Conservation (phyloP, 2,797 vertebrate genomes). For the Gadopsis marmoratus region DNA sequence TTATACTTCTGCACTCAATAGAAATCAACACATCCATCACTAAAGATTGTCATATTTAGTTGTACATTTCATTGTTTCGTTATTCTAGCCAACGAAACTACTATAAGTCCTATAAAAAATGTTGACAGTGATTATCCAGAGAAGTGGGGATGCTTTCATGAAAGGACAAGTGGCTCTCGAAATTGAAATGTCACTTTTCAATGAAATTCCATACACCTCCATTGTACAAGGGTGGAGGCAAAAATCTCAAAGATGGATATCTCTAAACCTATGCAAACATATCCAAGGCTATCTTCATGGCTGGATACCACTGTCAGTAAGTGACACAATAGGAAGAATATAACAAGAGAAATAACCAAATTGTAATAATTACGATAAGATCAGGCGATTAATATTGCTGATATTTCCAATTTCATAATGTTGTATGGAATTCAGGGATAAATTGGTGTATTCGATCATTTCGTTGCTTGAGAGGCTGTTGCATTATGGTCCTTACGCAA, state of each 20-base stretch:
- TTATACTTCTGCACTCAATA: slow-evolving; percentile 17
- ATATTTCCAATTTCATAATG: not conserved
- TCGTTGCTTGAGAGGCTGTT: not conserved
- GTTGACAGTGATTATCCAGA: not conserved
- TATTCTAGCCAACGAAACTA: not conserved
- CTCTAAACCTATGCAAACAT: not conserved
- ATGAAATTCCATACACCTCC: too few relatives aligned
- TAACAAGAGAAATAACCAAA: not conserved
- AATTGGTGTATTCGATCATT: not conserved
- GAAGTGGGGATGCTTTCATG: not conserved
- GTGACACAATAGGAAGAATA: not conserved
- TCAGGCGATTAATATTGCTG: not conserved
- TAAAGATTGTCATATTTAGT: not conserved
- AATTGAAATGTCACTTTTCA: not conserved
- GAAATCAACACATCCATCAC: slow-evolving; percentile 16
- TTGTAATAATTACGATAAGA: not conserved
- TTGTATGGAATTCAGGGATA: not conserved
- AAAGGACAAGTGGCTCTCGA: not conserved
- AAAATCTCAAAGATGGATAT: too few relatives aligned
- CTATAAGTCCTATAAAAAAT: not conserved
- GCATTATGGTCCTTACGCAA: too few relatives aligned
- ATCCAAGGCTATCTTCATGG: not conserved
- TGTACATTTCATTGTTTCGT: not conserved
- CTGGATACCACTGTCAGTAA: not conserved
- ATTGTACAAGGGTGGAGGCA: too few relatives aligned